Conservation (phyloP, 1,140 invertebrate genomes). For the Tetragonula clypearis region DNA sequence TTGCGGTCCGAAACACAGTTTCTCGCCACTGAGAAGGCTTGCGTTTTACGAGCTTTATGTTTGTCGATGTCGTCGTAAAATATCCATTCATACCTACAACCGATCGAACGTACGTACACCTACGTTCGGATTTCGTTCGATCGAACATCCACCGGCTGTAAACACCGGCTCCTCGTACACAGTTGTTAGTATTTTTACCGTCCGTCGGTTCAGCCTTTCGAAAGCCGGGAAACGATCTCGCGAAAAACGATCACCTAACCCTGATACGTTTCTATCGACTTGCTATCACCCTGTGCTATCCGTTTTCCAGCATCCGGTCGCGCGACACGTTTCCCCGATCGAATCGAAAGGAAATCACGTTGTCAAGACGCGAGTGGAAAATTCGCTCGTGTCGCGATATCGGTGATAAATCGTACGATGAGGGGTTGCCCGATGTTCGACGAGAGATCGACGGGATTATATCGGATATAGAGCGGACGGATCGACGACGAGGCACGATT, state of each 20-base stretch:
- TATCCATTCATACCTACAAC: conserved; percentile 39
- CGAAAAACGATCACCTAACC: neutral
- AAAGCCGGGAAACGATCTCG: neutral
- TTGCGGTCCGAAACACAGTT: neutral
- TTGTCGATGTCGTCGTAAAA: conserved; percentile 33
- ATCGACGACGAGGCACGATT: neutral
- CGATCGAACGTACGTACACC: conserved; percentile 3
- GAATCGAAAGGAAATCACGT: conserved; percentile 2
- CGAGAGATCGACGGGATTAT: neutral
- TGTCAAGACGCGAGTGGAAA: neutral
- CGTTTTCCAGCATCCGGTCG: neutral
- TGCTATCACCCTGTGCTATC: neutral
- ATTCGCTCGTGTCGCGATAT: neutral
- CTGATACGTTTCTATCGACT: neutral
- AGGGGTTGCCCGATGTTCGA: neutral
- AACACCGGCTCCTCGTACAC: too few species aligned
- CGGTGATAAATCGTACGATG: neutral
- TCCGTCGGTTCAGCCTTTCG: neutral
- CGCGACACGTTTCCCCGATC: too few species aligned
- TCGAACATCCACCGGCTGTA: neutral
- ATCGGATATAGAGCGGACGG: too few species aligned
- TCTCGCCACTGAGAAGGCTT: neutral
- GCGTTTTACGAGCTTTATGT: conserved; percentile 40
- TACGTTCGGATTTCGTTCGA: conserved; percentile 21
- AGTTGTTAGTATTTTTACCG: neutral